Evolutionary conservation across 2,113 vertebrate species (phyloP).

Genomic region (Psammodynastes pulverulentus): DNA sequence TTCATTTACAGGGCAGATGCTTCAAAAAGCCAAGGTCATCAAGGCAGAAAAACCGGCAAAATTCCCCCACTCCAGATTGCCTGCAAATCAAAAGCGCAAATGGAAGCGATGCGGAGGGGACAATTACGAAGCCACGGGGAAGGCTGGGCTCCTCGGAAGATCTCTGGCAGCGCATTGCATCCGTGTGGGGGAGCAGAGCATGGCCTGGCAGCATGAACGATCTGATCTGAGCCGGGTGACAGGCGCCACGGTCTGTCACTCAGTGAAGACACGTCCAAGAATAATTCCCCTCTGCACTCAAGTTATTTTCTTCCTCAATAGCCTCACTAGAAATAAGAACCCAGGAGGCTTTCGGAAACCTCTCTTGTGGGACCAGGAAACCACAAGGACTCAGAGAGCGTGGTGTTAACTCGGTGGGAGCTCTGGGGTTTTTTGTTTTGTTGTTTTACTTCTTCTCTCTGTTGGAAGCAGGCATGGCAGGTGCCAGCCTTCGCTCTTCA

Average conservation of each 20-base stretch:
- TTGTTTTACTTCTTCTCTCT: not conserved
- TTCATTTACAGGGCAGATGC: conserved; percentile 43
- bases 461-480: not conserved
- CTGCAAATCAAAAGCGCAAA: conserved; percentile 64
- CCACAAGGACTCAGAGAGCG: not conserved
- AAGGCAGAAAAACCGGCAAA: conserved; percentile 1
- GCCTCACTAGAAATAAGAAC: not conserved
- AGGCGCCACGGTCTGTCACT: not conserved
- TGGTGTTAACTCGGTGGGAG: not conserved
- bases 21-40: conserved; percentile 59
- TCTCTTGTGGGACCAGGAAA: not conserved
- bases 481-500: no score
- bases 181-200: conserved; percentile 27
- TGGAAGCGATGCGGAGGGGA: conserved; percentile 50
- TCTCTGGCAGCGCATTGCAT: conserved; percentile 32
- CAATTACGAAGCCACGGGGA: conserved; percentile 39
- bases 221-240: not conserved
- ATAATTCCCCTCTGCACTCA: not conserved
- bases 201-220: not conserved
- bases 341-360: not conserved
- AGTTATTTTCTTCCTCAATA: not conserved
- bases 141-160: no score
- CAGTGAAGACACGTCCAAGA: not conserved
- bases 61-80: not conserved
- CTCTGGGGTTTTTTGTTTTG: not conserved